Conservation (phyloP, 2,797 vertebrate species). For the Gymnocypris eckloni region DNA sequence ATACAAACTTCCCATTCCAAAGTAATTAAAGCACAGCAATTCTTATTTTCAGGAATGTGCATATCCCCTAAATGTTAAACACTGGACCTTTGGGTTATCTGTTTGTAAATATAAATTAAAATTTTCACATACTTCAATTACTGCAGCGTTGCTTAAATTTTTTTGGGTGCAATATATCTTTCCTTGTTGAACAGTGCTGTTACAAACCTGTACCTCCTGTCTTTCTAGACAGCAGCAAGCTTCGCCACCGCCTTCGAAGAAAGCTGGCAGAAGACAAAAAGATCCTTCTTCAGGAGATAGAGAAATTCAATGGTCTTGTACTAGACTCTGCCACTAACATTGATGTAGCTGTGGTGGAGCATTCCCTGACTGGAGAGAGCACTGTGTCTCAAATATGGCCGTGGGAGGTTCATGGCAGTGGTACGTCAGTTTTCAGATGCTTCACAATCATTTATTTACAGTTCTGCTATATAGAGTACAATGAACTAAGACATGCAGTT, state of each 20-base stretch:
- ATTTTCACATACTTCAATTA: no score
- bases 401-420: conserved; percentile 32
- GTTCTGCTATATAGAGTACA: background rate
- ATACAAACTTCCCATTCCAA: background rate
- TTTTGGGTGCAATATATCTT: background rate
- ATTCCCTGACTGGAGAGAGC: conserved; percentile 20
- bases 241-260: conserved; percentile 31
- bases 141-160: background rate
- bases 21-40: background rate
- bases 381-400: conserved; percentile 4
- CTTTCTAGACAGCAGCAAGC: conserved; percentile 13
- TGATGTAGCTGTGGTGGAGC: conserved; percentile 12
- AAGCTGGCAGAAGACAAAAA: conserved; percentile 37
- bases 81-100: background rate
- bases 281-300: background rate
- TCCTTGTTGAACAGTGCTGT: background rate
- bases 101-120: background rate
- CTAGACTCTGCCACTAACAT: background rate
- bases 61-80: background rate
- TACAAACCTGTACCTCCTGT: background rate
- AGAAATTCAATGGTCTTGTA: conserved; percentile 7
- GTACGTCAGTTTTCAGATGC: conserved; percentile 16
- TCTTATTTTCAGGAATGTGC: no score
- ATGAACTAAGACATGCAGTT: conserved; percentile 1
- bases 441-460: conserved; percentile 18